A percentile compares a stretch with the other conserved stretches of the same genome.
phyloP scores from a whole-genome alignment of 2,113 vertebrate species.

The Scalopus aquaticus region DNA sequence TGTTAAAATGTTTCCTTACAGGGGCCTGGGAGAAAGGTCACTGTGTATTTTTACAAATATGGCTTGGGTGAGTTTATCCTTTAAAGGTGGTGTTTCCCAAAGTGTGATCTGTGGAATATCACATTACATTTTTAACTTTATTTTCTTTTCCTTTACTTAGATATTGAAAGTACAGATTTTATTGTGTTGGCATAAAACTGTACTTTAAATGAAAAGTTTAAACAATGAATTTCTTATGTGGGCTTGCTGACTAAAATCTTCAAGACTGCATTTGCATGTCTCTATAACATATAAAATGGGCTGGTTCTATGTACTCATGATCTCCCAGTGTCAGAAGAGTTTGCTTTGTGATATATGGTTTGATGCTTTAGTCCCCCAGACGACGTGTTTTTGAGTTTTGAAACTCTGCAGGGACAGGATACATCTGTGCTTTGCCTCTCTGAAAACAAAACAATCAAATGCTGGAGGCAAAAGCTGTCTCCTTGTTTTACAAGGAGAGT shows the following conservation, averaged over 20 bases:
- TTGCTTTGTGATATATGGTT: slow-evolving; percentile 58
- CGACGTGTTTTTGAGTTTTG: slow-evolving; percentile 51
- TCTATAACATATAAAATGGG: background rate
- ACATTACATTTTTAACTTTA: background rate
- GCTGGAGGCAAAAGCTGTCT: background rate
- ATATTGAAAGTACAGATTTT: background rate
- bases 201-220: slow-evolving; percentile 10
- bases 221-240: background rate
- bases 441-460: slow-evolving; percentile 60
- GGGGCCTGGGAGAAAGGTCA: background rate
- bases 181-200: background rate
- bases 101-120: background rate
- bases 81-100: background rate
- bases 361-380: slow-evolving; percentile 49
- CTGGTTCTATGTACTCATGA: background rate
- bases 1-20: background rate
- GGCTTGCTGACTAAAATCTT: background rate
- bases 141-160: background rate
- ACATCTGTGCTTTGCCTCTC: slow-evolving; percentile 39
- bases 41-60: background rate
- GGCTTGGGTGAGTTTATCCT: background rate
- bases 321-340: background rate
- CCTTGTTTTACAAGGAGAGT: slow-evolving; percentile 11
- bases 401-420: slow-evolving; percentile 50
- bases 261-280: background rate